These are phyloP conservation scores for Zosterops japonicus DNA, from an alignment of 2,113 vertebrate species.

Conservation along the genomic window DNA sequence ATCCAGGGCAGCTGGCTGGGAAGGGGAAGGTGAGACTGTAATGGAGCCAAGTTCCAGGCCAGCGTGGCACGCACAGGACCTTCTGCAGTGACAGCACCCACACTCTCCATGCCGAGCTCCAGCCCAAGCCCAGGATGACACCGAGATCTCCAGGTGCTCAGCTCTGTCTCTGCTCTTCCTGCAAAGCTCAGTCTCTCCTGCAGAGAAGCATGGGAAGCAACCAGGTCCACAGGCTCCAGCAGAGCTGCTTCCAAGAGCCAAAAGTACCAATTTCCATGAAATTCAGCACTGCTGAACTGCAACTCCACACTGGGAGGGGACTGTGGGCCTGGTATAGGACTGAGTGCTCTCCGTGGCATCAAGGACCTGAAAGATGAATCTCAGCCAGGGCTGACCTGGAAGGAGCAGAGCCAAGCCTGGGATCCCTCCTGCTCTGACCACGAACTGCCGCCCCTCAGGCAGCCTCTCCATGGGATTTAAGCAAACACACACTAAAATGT, in stretches of 20 bases:
- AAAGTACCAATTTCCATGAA: neutral
- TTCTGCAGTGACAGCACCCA: neutral
- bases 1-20: neutral
- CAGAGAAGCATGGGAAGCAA: neutral
- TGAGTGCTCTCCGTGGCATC: neutral
- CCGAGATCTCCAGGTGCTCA: neutral
- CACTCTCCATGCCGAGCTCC: fast-evolving
- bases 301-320: neutral
- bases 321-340: neutral
- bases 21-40: neutral
- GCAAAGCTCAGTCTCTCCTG: neutral
- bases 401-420: neutral
- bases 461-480: neutral
- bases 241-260: neutral
- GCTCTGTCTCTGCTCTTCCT: neutral
- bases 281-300: neutral
- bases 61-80: fast-evolving
- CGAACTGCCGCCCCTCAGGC: fast-evolving
- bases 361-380: neutral
- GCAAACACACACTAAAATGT: neutral
- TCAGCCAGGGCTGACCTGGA: neutral
- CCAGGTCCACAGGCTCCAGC: neutral
- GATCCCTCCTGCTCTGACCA: neutral
- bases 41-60: fast-evolving
- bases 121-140: neutral